These are phyloP conservation scores for Isaurus tuberculatus DNA, from an alignment of 92 coral and sea anemone species.

Conservation along the genomic window DNA sequence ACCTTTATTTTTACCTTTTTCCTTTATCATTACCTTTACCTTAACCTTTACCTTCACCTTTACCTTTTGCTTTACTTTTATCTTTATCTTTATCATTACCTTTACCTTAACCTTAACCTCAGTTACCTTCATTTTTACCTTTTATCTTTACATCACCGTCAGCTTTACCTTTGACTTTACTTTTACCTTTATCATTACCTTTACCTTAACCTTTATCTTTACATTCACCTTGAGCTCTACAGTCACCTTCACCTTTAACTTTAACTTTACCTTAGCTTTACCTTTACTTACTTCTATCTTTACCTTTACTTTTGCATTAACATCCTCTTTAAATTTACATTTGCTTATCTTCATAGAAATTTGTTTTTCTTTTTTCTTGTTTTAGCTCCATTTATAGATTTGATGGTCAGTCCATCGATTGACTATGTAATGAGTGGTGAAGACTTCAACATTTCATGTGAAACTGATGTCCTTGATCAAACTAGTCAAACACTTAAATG, in stretches of 20 bases:
- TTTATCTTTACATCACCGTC: neutral
- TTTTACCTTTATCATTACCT: neutral
- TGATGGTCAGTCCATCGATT: neutral
- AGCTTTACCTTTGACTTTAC: neutral
- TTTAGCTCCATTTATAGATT: neutral
- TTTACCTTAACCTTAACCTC: neutral
- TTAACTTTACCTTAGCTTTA: neutral
- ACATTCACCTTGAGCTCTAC: neutral
- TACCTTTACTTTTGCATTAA: neutral
- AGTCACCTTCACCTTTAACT: neutral
- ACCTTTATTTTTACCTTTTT: neutral
- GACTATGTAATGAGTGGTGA: neutral
- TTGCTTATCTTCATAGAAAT: neutral
- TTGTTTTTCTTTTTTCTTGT: neutral
- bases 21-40: neutral
- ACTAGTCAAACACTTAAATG: neutral
- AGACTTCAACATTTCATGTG: conserved; percentile 24
- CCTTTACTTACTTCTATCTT: neutral
- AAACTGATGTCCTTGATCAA: neutral
- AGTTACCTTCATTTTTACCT: neutral
- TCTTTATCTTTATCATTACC: too few species aligned
- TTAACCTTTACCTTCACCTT: neutral
- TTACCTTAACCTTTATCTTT: neutral
- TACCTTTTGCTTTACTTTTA: neutral
- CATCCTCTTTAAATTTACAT: neutral